Conservation (phyloP, 2,113 vertebrate species). For the Carlito syrichta region DNA sequence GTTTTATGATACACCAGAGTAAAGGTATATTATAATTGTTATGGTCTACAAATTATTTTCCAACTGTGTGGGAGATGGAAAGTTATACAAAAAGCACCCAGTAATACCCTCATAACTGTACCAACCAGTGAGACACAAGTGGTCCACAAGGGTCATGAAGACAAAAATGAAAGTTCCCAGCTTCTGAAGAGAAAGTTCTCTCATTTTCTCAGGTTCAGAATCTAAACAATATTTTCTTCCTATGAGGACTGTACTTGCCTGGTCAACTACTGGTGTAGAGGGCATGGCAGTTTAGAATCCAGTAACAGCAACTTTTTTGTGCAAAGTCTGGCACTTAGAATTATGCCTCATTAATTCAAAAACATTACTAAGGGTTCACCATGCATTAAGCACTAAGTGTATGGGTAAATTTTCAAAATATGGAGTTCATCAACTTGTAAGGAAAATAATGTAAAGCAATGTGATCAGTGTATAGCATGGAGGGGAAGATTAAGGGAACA, state of each 20-base stretch:
- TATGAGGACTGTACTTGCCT: neutral
- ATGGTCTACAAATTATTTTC: conserved; percentile 25
- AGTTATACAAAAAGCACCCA: conserved; percentile 59
- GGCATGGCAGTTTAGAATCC: conserved; percentile 39
- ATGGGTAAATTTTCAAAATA: neutral
- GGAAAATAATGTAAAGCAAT: conserved; percentile 17
- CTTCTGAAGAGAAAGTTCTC: conserved; percentile 21
- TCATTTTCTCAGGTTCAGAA: neutral
- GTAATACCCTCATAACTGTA: conserved; percentile 32
- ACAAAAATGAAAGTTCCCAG: conserved; percentile 25
- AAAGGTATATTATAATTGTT: conserved; percentile 43
- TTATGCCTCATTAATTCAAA: conserved; percentile 23
- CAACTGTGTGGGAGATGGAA: neutral
- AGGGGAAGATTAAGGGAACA: neutral
- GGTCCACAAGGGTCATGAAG: neutral
- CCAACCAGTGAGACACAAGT: neutral
- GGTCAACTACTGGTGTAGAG: neutral
- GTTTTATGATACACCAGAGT: neutral
- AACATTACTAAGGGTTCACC: neutral
- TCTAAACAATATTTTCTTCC: neutral
- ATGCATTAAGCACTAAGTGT: neutral
- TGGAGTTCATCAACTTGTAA: neutral
- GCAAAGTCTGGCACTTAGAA: conserved; percentile 27
- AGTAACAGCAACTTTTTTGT: conserved; percentile 26
- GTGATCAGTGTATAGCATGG: neutral